phyloP scores from a whole-genome alignment of 53 echinoderm and acorn worm genomes.

The Henricia sp. region DNA sequence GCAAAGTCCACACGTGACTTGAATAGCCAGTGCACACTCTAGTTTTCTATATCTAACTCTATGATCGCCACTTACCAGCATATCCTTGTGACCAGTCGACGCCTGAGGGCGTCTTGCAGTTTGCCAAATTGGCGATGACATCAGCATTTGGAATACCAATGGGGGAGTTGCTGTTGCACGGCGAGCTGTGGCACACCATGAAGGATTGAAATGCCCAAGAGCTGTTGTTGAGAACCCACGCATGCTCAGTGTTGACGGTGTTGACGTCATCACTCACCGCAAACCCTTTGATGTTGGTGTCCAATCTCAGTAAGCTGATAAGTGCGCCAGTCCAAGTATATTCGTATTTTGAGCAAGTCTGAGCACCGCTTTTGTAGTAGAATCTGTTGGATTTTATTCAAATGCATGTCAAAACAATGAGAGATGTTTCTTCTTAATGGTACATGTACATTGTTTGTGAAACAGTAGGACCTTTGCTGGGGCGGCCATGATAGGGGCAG shows the following conservation, averaged over 20 bases:
- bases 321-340: conserved; percentile 14
- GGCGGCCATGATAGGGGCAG: no score
- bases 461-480: no score
- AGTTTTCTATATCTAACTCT: no score
- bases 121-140: conserved; percentile 12
- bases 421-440: neutral
- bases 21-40: no score
- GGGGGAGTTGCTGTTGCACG: neutral
- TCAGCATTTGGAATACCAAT: neutral
- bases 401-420: neutral
- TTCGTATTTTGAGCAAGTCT: neutral
- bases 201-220: neutral
- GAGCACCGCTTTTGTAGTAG: neutral
- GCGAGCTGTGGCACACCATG: neutral
- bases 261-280: conserved; percentile 19
- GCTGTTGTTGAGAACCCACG: neutral
- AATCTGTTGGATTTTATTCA: neutral
- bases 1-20: no score
- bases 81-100: neutral
- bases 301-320: neutral
- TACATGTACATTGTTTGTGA: neutral
- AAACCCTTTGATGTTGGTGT: conserved; percentile 2
- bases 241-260: neutral
- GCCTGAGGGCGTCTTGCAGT: neutral
- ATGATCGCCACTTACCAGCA: neutral